Percentiles rank a stretch among this genome's conserved stretches.
Evolutionary conservation across 2,113 vertebrate species (phyloP).

Genomic region (Scolopax mira): DNA sequence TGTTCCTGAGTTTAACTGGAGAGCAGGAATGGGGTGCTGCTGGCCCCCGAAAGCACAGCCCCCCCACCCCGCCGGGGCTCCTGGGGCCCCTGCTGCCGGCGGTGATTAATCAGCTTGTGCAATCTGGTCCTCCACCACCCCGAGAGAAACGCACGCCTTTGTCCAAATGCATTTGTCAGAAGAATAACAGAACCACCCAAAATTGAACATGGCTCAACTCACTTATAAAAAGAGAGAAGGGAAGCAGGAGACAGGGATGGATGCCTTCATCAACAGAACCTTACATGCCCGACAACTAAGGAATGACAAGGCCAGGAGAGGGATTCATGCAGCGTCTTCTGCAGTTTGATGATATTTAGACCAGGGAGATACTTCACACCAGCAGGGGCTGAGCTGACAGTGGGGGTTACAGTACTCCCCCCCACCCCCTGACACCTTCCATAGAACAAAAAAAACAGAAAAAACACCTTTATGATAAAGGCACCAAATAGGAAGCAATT

Average conservation of each 20-base stretch:
- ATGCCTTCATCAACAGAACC: not conserved
- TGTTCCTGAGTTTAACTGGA: not conserved
- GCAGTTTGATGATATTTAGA: not conserved
- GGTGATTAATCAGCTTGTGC: not conserved
- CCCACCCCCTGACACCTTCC: rapidly evolving
- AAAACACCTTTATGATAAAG: not conserved
- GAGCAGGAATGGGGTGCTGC: not conserved
- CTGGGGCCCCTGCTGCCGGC: not conserved
- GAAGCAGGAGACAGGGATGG: not conserved
- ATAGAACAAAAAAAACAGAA: not conserved
- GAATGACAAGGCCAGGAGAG: not conserved
- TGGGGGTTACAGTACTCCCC: not conserved
- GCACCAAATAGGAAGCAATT: rapidly evolving
- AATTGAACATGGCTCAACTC: not conserved
- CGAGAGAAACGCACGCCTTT: not conserved
- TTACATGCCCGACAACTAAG: rapidly evolving
- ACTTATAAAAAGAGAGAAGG: not conserved
- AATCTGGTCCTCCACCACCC: not conserved
- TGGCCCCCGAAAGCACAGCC: not conserved
- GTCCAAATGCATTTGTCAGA: slow-evolving; percentile 43
- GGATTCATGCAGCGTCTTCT: not conserved
- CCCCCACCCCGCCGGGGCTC: rapidly evolving
- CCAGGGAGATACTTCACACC: not conserved
- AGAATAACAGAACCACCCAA: slow-evolving; percentile 54
- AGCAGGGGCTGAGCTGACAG: not conserved